Evolutionary conservation across 2,113 vertebrate genomes (phyloP), one percentile per base, ranked within the genome.

Genomic region (Perca fluviatilis): DNA sequence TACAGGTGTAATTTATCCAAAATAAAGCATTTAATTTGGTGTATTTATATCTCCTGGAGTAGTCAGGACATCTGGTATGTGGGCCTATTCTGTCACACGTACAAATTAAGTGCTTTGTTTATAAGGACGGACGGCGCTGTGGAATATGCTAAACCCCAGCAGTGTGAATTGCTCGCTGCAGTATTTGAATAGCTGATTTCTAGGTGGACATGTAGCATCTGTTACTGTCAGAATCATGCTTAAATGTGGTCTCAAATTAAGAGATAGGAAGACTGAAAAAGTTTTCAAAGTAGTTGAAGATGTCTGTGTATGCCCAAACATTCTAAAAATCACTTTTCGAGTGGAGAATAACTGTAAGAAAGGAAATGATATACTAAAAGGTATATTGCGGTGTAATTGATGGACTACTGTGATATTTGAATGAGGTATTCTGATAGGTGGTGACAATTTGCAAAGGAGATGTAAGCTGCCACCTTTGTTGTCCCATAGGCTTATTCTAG

Each of bases 191-290:
- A 57, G 74, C 30, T 65, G 56, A 77, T 63, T 82, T 67, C 60
- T 50, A 19, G 46, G 0, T 69, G 43, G 40, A 60, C 51, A 53
- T 64, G 30, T 9, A 66, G 21, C 76, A 81, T 84, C 74, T 81
- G 66, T 58, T 65, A 9, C 53, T 63, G 53, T 79, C 79, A 83
- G 50, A 67, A 16, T 46, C 21, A 14, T 50, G 11, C 30, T 46
- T 43, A 47, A 23, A 62, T 23, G 6, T 77, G 9, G 3, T n/a
- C n/a, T 63, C 13, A 65, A 30, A 64, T 71, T 30, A 16, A 27
- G 16, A 63, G 30, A 15, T 11, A 25, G 62, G 3, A 65, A 18
- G 40, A 21, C 25, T 54, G 16, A 51, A 75, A 72, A 33, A 8
- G n/a, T 43, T 12, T 51, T 58, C 15, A 14, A 51, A 54, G 54